These are phyloP conservation scores for Oikopleura dioica DNA, from an alignment of 23 tunicate species.

Conservation along the genomic window DNA sequence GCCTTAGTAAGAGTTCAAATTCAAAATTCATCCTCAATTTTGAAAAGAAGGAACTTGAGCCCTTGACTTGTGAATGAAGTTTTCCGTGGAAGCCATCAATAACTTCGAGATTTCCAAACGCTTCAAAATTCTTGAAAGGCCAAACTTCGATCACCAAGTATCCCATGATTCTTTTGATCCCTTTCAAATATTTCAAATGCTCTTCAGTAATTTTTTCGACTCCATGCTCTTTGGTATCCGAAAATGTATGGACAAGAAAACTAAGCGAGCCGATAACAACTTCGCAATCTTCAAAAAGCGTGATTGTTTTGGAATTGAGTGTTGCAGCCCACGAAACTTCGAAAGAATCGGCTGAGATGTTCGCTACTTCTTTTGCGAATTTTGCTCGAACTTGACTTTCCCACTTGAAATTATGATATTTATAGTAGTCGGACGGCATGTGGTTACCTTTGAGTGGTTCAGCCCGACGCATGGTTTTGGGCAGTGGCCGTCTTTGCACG, in stretches of 20 bases:
- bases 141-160: not conserved
- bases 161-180: conserved; percentile 4
- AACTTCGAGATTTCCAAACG: not conserved
- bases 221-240: too few species aligned
- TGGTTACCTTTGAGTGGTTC: not conserved
- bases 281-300: not conserved
- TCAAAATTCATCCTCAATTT: too few species aligned
- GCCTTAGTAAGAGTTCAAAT: too few species aligned
- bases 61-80: not conserved
- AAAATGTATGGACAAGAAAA: not conserved
- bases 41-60: not conserved
- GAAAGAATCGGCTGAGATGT: not conserved
- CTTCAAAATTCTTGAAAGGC: not conserved
- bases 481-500: not conserved
- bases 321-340: not conserved
- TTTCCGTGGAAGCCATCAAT: not conserved
- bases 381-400: too few species aligned
- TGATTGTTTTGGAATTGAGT: not conserved
- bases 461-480: conserved; percentile 2
- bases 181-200: too few species aligned
- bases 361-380: too few species aligned
- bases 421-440: too few species aligned
- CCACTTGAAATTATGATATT: too few species aligned
- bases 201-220: too few species aligned
- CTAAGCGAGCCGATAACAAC: not conserved